Conservation (phyloP, 2,888 invertebrate genomes). For the Drosophila fulvimacula region DNA sequence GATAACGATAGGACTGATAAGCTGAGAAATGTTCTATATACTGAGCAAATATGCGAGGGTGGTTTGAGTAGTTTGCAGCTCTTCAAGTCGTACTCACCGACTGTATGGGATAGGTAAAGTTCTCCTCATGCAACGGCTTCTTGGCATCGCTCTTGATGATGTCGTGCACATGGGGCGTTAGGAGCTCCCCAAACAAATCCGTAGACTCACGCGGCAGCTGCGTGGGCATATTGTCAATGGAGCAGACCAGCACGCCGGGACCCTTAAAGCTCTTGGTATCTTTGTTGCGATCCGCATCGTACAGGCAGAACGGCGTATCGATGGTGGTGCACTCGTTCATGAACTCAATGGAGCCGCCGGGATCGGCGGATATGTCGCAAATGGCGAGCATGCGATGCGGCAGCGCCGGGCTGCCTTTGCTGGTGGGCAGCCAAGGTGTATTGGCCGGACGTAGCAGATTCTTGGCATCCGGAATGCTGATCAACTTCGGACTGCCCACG, state of each 20-base stretch:
- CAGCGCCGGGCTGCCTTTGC: constrained; percentile 93
- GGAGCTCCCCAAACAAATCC: constrained; percentile 97
- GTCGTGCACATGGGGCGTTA: constrained; percentile 94
- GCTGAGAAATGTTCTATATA: neutral
- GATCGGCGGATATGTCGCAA: constrained; percentile 99
- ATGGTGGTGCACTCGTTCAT: constrained; percentile 99
- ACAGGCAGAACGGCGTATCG: constrained; percentile 99
- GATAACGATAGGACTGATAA: constrained; percentile 15
- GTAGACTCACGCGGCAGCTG: constrained; percentile 98
- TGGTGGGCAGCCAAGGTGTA: constrained; percentile 96
- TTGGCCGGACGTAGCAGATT: constrained; percentile 94
- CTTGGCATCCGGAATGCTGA: constrained; percentile 99
- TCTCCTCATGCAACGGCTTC: constrained; percentile 91
- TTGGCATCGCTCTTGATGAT: constrained; percentile 94
- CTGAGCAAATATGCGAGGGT: neutral
- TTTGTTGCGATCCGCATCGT: constrained; percentile 99
- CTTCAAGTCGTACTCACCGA: no score
- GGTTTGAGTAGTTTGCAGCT: neutral
- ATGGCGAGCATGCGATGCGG: constrained; percentile 97
- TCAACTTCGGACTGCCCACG: constrained; percentile 96
- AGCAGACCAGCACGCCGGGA: constrained; percentile 99
- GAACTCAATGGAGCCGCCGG: constrained; percentile 99
- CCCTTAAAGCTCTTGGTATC: constrained; percentile 98
- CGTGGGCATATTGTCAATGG: constrained; percentile 99
- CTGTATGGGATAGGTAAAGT: constrained; percentile 86